Base-by-base conservation (phyloP, 2,888 invertebrate genomes). In the Drosophila pseudotakahashii region DNA sequence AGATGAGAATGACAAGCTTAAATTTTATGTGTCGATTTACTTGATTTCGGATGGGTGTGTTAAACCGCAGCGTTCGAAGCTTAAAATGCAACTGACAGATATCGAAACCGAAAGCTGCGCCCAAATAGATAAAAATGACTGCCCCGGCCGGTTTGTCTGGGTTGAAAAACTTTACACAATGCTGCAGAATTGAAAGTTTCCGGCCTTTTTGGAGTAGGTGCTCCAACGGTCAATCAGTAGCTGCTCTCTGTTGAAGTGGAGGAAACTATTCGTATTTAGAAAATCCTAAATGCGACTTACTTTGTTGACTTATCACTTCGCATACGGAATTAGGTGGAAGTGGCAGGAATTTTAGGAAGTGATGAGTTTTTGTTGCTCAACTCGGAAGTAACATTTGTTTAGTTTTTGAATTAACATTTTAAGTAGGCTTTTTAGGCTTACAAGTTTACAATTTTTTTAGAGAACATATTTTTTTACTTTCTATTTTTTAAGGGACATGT, bases 101-200 rank as follows among this genome's bases (percentile, higher is more conserved):
- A 39, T 14, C 14, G 32, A 67, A 62, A 59, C 44, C 13, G 41
- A 72, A 63, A 63, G 53, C 57, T 54, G 62, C 13, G 30, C 13
- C 34, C 37, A 55, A 71, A 60, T 77, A 66, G 52, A 60, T 41
- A 26, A 14, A 58, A 53, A 70, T 64, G 53, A 19, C 67, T 51
- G 42, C 36, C 55, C 36, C 57, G 75, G 85, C 82, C 77, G 83
- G 88, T 84, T 88, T 88, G 58, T 62, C 58, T 45, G 26, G 45
- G 50, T 54, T 68, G 73, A 62, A 71, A 61, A 73, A 67, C 54
- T 70, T 73, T 74, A 73, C 59, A 71, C 73, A 67, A 66, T 37
- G 51, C 59, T 76, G 37, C 55, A 77, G 73, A 84, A 84, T 88
- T 88, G 68, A 82, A 77, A 78, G 82, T 82, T 85, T 84, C 84